Percentiles rank a stretch among this genome's conserved stretches.
phyloP scores from a whole-genome alignment of 30 jellyfish, hydroid and myxozoan genomes.

The Hydractinia echinata region DNA sequence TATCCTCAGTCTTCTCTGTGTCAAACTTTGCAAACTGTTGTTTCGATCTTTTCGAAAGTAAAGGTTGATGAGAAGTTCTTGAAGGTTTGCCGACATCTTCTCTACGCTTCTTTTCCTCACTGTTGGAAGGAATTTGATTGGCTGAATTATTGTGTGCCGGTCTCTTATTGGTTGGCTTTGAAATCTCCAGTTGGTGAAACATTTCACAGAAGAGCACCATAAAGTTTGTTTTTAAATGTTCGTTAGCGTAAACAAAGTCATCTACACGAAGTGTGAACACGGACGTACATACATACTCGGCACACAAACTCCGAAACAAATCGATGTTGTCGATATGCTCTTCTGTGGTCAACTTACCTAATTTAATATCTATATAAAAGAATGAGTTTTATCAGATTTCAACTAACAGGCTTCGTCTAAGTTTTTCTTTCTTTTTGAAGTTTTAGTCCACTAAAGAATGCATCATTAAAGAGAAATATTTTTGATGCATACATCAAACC shows the following conservation, averaged over 20 bases:
- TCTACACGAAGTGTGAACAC: constrained; percentile 70
- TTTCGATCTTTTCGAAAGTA: constrained; percentile 68
- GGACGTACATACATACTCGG: constrained; percentile 77
- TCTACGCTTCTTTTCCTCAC: neutral
- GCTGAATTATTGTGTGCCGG: neutral
- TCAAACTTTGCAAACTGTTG: constrained; percentile 62
- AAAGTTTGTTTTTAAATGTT: constrained; percentile 51
- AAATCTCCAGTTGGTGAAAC: constrained; percentile 36
- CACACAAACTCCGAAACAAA: constrained; percentile 71
- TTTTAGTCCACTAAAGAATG: too few relatives aligned
- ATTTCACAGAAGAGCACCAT: constrained; percentile 61
- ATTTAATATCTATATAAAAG: constrained; percentile 53
- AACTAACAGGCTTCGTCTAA: too few relatives aligned
- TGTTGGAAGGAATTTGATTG: neutral
- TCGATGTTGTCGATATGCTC: constrained; percentile 55
- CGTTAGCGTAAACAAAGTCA: constrained; percentile 52
- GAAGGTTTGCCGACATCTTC: neutral
- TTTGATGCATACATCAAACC: too few relatives aligned
- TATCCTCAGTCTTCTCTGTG: constrained; percentile 22
- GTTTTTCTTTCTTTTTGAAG: too few relatives aligned
- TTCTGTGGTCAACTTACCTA: constrained; percentile 12
- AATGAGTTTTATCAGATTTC: too few relatives aligned
- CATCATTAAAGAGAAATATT: too few relatives aligned
- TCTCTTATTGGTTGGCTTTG: neutral
- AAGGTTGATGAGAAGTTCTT: constrained; percentile 48